Base-by-base conservation (phyloP, 2,113 vertebrate genomes). In the Mola mola region DNA sequence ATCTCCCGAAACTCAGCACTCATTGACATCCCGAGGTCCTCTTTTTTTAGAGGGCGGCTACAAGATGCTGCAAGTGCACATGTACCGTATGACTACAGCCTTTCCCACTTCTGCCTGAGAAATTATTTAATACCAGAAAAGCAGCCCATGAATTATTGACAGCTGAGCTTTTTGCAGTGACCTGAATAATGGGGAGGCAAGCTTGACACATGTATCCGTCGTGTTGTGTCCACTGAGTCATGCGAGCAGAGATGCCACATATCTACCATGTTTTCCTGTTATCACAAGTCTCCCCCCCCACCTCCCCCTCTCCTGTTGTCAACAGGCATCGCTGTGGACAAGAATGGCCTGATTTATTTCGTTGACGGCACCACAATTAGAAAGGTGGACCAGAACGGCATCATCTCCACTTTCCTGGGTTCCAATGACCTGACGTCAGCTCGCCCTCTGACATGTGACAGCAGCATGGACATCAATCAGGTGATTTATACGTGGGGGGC, bases 291-390 rank as follows among this genome's bases (percentile, higher is more conserved):
- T 21, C 21, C 44, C 66, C 29, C 9, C 21, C 12, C 17, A 4
- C 4, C 16, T 12, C 20, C 6, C 17, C 17, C 7, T 10, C 19
- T 34, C 48, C 28, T 65, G 65, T 16, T 65, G 61, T 83, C 63
- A 63, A 57, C 92, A 98, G 97, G 97, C 78, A 94, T 99, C 76
- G 94, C 96, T 0, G 85, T 99, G 19, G 96, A 98, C 84, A 97
- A 96, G 88, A 97, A 94, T 0, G 97, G 97, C 58, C 82, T 98
- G 76, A 98, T 98, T 85, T 99, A 96, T 88, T 99, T 99, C 47
- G 96, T 99, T 26, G 97, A 99, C 29, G 97, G 97, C 60, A 97
- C 96, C 37, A 96, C 98, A 66, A 99, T 99, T 80, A 92, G 97
- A 43, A 98, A 95, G 90, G 95, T 99, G 63, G 97, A 99, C 87